A percentile compares a stretch with the other conserved stretches of the same genome.
phyloP scores from a whole-genome alignment of 1,140 invertebrate species.

The Drosophila melanica region DNA sequence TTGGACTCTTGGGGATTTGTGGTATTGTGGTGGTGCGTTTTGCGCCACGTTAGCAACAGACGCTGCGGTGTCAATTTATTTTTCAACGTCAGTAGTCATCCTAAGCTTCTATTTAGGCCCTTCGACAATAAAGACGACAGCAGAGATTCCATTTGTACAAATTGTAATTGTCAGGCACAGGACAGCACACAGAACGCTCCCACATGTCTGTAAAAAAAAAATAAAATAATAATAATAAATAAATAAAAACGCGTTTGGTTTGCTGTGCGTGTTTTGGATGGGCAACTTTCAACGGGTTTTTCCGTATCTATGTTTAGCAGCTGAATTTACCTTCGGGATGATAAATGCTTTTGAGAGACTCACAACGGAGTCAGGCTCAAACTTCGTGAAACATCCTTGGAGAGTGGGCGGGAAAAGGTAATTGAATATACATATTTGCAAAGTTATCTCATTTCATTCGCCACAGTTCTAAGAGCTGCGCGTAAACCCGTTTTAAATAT shows the following conservation, averaged over 20 bases:
- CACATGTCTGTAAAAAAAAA: slow-evolving; percentile 1
- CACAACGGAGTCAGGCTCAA: slow-evolving; percentile 8
- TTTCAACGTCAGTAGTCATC: slow-evolving; percentile 17
- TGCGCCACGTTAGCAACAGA: slow-evolving; percentile 39
- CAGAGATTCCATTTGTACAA: slow-evolving; percentile 52
- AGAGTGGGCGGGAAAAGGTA: slow-evolving; percentile 19
- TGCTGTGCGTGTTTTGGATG: background rate
- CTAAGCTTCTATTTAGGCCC: slow-evolving; percentile 25
- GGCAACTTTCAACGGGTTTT: slow-evolving; percentile 32
- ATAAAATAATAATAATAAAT: too few relatives aligned
- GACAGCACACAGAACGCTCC: background rate
- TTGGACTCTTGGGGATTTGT: slow-evolving; percentile 46
- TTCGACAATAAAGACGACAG: slow-evolving; percentile 38
- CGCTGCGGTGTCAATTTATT: slow-evolving; percentile 51
- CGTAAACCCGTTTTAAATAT: slow-evolving; percentile 65
- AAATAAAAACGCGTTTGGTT: slow-evolving; percentile 1
- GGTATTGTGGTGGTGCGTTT: slow-evolving; percentile 32
- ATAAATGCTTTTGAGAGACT: slow-evolving; percentile 45
- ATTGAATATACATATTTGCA: slow-evolving; percentile 68
- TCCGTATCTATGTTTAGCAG: slow-evolving; percentile 30
- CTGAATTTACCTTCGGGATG: slow-evolving; percentile 41
- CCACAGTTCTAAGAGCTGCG: slow-evolving; percentile 21
- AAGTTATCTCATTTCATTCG: slow-evolving; percentile 64
- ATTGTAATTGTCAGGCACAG: slow-evolving; percentile 51
- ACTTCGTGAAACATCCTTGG: slow-evolving; percentile 31